Base-by-base conservation (phyloP, 2,113 vertebrate genomes). In the Orthochromis indermauri region DNA sequence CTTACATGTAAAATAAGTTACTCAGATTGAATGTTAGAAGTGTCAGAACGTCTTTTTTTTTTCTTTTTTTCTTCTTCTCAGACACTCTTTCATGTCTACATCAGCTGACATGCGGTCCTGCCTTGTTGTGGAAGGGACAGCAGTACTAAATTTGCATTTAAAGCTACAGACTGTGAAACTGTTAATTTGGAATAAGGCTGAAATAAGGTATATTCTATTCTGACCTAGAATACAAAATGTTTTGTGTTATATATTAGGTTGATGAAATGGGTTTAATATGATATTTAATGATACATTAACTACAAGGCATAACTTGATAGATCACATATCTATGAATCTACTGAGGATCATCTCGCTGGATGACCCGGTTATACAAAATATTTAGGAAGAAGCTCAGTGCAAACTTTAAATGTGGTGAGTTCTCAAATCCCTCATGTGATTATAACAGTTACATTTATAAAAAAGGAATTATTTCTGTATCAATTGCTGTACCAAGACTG, bases 11-110 rank as follows among this genome's bases (percentile, higher is more conserved):
- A 78, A 51, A 78, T 51, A 33, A 31, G 6, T 51, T 49, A n/a
- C 26, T 51, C 45, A n/a, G 10, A 78, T 33, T 78, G 26, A 51
- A 76, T 28, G 24, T 47, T 47, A 28, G 40, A 47, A 78, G 45
- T 2, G 0, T 49, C 71, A 31, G 42, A 2, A 8, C 0, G 2
- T n/a, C 24, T 8, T 78, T 31, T 2, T 28, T 76, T 47, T 28
- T 76, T 5, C 2, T 9, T 40, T 42, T 68, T 19, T 31, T 31
- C 16, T 19, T 19, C 9, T 51, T 3, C 26, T 51, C 10, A 33
- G 45, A 51, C 42, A 31, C 26, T 51, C 26, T 51, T 78, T 78
- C 45, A 49, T 49, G 73, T 33, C 17, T 51, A 13, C 28, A 51
- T 8, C 26, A 78, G 26, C 73, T n/a, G 26, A 2, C 42, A 6